Percentiles rank a stretch among this genome's conserved stretches.
phyloP scores from a whole-genome alignment of 2,888 invertebrate genomes.

The Agrotis segetum region DNA sequence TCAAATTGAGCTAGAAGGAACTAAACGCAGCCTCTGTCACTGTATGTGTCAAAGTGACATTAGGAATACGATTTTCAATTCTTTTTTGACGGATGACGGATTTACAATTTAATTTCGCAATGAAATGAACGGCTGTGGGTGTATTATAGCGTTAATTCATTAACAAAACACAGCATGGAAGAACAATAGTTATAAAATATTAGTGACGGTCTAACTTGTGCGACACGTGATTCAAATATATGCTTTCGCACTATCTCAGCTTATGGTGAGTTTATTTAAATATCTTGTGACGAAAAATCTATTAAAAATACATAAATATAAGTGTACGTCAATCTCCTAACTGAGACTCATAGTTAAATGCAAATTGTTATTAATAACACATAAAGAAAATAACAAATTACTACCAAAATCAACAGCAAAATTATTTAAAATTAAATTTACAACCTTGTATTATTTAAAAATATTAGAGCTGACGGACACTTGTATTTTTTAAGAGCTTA shows the following conservation, averaged over 20 bases:
- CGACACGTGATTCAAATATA: slow-evolving; percentile 50
- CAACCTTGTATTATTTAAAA: too few relatives aligned
- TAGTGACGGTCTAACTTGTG: slow-evolving; percentile 49
- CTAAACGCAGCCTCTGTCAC: slow-evolving; percentile 33
- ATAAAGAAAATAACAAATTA: background rate
- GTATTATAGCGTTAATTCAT: slow-evolving; percentile 44
- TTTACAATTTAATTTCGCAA: slow-evolving; percentile 45
- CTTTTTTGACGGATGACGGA: slow-evolving; percentile 21
- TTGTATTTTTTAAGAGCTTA: slow-evolving; percentile 8
- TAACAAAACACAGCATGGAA: slow-evolving; percentile 48
- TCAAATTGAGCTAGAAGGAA: background rate
- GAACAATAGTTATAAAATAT: slow-evolving; percentile 45
- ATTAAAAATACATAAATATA: slow-evolving; percentile 22
- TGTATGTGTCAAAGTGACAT: slow-evolving; percentile 28
- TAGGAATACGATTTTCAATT: background rate
- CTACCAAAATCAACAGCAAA: background rate
- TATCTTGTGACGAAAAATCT: slow-evolving; percentile 24
- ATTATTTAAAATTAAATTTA: background rate
- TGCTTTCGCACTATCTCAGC: slow-evolving; percentile 41
- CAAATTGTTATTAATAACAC: slow-evolving; percentile 2
- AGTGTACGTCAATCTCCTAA: slow-evolving; percentile 35
- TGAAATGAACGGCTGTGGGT: slow-evolving; percentile 42
- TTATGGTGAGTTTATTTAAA: slow-evolving; percentile 57
- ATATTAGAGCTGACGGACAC: slow-evolving; percentile 24
- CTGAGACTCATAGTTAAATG: background rate